Base-by-base conservation (phyloP, 1,140 invertebrate genomes). In the Alviniconcha marisindica region DNA sequence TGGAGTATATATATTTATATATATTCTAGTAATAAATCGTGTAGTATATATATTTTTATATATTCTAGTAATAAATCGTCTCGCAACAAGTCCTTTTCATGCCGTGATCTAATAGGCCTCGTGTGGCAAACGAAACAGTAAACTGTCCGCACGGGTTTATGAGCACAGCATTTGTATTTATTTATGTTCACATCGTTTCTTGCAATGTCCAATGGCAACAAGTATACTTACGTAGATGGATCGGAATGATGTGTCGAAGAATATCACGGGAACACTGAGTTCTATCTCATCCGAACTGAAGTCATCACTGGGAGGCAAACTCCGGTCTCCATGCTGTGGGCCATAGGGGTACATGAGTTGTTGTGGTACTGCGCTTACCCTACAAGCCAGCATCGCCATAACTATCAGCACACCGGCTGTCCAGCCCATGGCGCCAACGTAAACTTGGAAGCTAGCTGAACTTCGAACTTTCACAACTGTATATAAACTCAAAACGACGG, bases 141-240 rank as follows among this genome's bases (percentile, higher is more conserved):
- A n/a, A n/a, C n/a, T n/a, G n/a, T n/a, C n/a, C n/a, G n/a, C n/a
- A n/a, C n/a, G n/a, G n/a, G n/a, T n/a, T n/a, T n/a, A n/a, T n/a
- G n/a, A n/a, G n/a, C n/a, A n/a, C n/a, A n/a, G n/a, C n/a, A n/a
- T n/a, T n/a, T n/a, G n/a, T n/a, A n/a, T n/a, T 14, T 56, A 24
- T 56, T 56, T 56, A 56, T 56, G 51, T 12, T 12, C 12, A 56
- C n/a, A 12, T 56, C 51, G n/a, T n/a, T n/a, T n/a, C n/a, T n/a
- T n/a, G n/a, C 28, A 12, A 73, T 31, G 36, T 33, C n/a, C 5
- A 76, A 2, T 15, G 0, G 21, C 31, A 7, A 60, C 1, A 31
- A 4, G 7, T 15, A 82, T 87, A 96, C 96, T 97, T 93, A 97
- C 96, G 93, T 94, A 97, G 89, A 97, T 94, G 44, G 94, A 94